Conservation (phyloP, 2,113 vertebrate species). For the Psophia crepitans region DNA sequence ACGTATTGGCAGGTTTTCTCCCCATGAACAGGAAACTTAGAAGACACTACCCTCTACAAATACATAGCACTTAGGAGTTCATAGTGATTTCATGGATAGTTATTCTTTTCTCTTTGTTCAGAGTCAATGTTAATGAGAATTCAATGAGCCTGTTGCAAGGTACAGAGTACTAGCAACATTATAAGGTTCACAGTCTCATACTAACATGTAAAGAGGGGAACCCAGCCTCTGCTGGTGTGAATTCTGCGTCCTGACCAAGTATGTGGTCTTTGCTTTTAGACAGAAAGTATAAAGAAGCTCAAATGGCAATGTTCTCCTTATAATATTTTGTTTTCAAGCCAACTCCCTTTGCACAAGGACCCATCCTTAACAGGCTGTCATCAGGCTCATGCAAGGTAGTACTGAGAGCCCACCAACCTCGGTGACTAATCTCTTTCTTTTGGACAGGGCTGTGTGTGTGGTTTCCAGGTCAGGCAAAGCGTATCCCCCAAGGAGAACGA, state of each 20-base stretch:
- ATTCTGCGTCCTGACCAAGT: background rate
- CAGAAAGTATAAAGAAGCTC: background rate
- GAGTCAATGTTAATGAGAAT: background rate
- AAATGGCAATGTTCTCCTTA: background rate
- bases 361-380: background rate
- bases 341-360: background rate
- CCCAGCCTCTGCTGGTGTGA: background rate
- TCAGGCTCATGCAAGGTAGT: background rate
- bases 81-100: background rate
- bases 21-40: background rate
- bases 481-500: background rate
- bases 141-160: background rate
- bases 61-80: background rate
- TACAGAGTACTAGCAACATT: background rate
- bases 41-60: background rate
- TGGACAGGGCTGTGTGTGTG: background rate
- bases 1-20: background rate
- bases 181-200: background rate
- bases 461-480: slow-evolving; percentile 26
- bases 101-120: background rate
- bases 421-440: background rate
- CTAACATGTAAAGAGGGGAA: background rate
- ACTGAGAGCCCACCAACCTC: background rate
- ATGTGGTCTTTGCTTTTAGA: background rate
- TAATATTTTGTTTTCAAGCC: background rate